Evolutionary conservation across 2,113 vertebrate genomes (phyloP), one percentile per base, ranked within the genome.

Genomic region (Cynoglossus semilaevis): DNA sequence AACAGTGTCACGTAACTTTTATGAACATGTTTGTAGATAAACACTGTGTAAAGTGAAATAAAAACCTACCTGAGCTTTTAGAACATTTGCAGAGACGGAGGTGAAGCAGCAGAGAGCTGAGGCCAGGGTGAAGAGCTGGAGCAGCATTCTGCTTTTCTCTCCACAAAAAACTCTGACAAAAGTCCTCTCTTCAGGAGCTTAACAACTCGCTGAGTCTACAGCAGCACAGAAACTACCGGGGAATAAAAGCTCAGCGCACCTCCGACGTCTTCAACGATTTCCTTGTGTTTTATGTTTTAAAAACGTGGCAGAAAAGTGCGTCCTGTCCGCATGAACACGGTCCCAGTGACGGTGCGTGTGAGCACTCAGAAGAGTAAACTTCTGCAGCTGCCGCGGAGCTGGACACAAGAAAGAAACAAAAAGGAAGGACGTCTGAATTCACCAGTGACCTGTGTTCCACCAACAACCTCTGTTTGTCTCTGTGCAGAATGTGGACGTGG

Each of bases 31-130:
- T 5, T 29, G 19, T n/a, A 6, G 22, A 6, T 4, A 29, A 29
- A 17, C 3, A 36, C 15, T 1, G n/a, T 15, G 14, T 14, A 34
- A 7, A 49, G 12, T 49, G 7, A 51, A 13, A 0, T n/a, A 13
- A 35, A 14, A 4, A 19, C 87, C 87, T 66, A 91, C 91, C 88
- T 92, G 88, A 1, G 91, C 77, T 85, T 82, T 66, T 14, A 91
- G 58, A 18, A 89, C 75, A 53, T 86, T 68, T 40, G 88, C 88
- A 46, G 76, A 51, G 58, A 80, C 77, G n/a, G 83, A 87, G 70
- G 77, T 75, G 15, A 65, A 77, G 76, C 74, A 85, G 54, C 69
- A 79, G 44, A 89, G 73, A 40, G 56, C 72, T 44, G 76, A 87
- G 55, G 72, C 64, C 77, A 90, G 58, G 51, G 70, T 54, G 58